A percentile compares a stretch with the other conserved stretches of the same genome.
Evolutionary conservation across 2,113 vertebrate genomes (phyloP).

Genomic region (Lathamus discolor): DNA sequence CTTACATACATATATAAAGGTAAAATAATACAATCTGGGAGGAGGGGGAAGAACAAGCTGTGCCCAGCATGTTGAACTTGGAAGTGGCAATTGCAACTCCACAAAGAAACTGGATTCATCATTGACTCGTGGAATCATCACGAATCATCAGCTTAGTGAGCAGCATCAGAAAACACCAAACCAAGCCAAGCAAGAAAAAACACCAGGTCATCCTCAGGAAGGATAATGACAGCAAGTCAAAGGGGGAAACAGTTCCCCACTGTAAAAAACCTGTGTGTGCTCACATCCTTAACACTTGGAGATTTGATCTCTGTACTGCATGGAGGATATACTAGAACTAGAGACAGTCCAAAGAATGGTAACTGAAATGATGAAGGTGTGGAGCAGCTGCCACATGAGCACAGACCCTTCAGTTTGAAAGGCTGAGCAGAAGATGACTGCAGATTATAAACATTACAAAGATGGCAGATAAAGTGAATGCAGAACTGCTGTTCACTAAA

Average conservation of each 20-base stretch:
- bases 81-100: background rate
- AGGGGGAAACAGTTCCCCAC: background rate
- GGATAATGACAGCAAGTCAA: background rate
- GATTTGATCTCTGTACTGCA: background rate
- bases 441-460: background rate
- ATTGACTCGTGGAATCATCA: background rate
- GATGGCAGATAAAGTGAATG: background rate
- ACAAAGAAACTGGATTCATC: background rate
- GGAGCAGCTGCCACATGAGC: background rate
- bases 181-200: background rate
- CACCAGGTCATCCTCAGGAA: background rate
- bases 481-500: background rate
- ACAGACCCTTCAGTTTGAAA: background rate
- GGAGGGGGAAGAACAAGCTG: fast-evolving
- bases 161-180: background rate
- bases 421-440: background rate
- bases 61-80: background rate
- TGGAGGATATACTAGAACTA: background rate
- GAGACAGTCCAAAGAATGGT: background rate
- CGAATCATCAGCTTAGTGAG: background rate
- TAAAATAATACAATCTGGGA: background rate
- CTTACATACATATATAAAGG: background rate
- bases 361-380: background rate
- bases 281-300: background rate
- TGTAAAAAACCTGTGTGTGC: background rate